phyloP scores from a whole-genome alignment of 2,888 invertebrate genomes.

The Chrysolina haemoptera region DNA sequence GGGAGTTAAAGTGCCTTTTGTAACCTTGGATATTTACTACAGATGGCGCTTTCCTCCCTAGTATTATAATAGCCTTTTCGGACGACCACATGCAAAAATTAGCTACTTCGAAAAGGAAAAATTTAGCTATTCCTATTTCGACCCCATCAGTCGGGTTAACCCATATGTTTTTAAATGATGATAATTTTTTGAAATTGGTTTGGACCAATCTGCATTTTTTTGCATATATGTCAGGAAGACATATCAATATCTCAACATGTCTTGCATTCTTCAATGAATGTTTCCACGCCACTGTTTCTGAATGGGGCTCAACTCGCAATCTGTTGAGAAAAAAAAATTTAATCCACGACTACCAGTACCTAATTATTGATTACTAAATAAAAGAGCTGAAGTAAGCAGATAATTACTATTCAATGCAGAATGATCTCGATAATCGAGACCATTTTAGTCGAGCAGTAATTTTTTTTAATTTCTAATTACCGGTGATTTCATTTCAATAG shows the following conservation, averaged over 20 bases:
- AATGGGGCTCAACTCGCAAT: background rate
- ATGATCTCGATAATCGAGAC: background rate
- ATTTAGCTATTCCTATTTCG: no score
- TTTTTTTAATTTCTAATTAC: background rate
- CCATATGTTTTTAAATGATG: no score
- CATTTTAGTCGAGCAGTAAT: background rate
- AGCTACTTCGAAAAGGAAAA: no score
- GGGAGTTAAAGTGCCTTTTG: no score
- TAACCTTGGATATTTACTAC: no score
- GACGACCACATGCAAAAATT: no score
- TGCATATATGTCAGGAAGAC: background rate
- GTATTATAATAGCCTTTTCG: no score
- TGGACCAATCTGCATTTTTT: background rate
- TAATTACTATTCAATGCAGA: background rate
- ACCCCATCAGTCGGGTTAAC: no score
- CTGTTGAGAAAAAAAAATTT: background rate
- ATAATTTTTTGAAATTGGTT: no score
- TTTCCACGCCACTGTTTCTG: background rate
- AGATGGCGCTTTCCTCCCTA: no score
- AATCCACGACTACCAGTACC: background rate
- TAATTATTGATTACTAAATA: background rate
- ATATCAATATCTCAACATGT: background rate
- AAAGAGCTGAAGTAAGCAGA: background rate
- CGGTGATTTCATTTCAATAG: background rate
- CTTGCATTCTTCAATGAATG: background rate